Conservation (phyloP, 2,113 vertebrate species). For the Microtus pennsylvanicus region DNA sequence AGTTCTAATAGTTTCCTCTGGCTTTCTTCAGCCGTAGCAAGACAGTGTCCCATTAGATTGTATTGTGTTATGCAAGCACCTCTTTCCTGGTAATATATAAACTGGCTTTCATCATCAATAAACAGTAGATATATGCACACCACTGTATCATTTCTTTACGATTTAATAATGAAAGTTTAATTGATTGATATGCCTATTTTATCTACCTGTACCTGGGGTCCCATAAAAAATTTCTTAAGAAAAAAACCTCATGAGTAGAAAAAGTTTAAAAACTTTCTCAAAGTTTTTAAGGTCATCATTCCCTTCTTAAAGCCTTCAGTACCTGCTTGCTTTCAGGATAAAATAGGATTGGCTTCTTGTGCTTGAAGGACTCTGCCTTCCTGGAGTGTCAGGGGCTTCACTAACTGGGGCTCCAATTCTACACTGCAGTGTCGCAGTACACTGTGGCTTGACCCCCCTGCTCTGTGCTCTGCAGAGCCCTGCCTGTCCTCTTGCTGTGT, state of each 20-base stretch:
- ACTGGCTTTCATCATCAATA: background rate
- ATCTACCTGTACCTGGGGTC: no score
- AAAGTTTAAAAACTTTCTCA: background rate
- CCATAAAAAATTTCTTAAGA: background rate
- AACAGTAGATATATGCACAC: background rate
- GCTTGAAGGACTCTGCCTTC: background rate
- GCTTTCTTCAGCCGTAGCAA: background rate
- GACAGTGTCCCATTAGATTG: background rate
- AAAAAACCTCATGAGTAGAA: background rate
- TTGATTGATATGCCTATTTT: background rate
- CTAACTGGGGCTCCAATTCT: background rate
- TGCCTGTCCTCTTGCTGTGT: no score
- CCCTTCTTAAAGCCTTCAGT: background rate
- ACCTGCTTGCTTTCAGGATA: conserved; percentile 16
- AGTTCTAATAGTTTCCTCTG: background rate
- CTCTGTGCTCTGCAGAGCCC: background rate
- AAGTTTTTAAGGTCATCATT: background rate
- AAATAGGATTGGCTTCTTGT: background rate
- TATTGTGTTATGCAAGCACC: background rate
- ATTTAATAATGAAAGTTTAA: background rate
- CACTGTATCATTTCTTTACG: background rate
- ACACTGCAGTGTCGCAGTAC: background rate
- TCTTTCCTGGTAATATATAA: background rate
- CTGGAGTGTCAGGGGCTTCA: background rate
- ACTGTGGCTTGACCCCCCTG: background rate